Evolutionary conservation across 2,888 invertebrate species (phyloP), one percentile per base, ranked within the genome.

Genomic region (Amaurobius ferox): DNA sequence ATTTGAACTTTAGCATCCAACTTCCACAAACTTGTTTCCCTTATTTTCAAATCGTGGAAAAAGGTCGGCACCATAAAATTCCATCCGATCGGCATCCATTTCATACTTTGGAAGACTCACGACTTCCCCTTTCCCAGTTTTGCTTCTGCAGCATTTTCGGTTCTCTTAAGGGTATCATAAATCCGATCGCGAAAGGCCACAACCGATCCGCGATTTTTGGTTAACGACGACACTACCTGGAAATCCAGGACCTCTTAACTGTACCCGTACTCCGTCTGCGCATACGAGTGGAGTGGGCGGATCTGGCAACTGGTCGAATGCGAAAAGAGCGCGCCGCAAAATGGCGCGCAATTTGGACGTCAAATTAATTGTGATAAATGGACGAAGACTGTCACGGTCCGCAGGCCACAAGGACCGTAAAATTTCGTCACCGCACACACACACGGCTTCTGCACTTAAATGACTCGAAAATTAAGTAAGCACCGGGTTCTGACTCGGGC

Each of bases 351-450:
- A 86, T 86, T 86, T 86, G 61, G 86, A 67, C 73, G 86, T 86
- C 86, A 86, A 78, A 79, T 79, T 86, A 86, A 86, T 86, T 72
- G 86, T 86, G 86, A 86, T 74, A 74, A 86, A 86, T 86, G 86
- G 79, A 79, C 68, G 35, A 40, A 28, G 79, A 62, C 48, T 68
- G 86, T 86, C 86, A 86, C 86, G 86, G 78, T 32, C 35, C 68
- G 68, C 11, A 40, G 68, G 48, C 35, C 64, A 72, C 74, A 28
- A 68, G 73, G 78, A 78, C 79, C 78, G 79, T 86, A 86, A 86
- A 86, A 86, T 86, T 86, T 86, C 86, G 86, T 86, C 86, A 86
- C 86, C 64, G 86, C 26, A 28, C 71, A 72, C n/a, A 35, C 32
- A 67, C 44, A 55, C 55, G 55, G 44, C 19, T 48, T 44, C 30